Evolutionary conservation across 2,888 invertebrate species (phyloP), one percentile per base, ranked within the genome.

Genomic region (Digitonthophagus gazella): DNA sequence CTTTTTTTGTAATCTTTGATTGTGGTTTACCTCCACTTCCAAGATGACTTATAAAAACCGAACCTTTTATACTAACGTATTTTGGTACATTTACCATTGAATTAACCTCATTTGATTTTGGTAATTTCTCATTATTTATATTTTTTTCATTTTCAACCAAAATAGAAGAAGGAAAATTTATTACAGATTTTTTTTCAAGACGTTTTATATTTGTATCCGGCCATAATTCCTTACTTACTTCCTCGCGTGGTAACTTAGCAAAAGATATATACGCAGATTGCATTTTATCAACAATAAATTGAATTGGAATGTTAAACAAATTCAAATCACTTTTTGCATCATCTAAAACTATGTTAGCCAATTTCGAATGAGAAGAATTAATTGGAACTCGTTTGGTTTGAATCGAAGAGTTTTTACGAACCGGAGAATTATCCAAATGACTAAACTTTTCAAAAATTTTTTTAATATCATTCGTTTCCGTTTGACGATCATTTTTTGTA

Each of bases 301-400:
- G 61, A 16, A 70, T 56, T 58, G 70, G 70, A 66, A 70, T 65
- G 63, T 68, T 68, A 20, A 63, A 70, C 66, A 70, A 44, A 20
- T 22, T 66, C 6, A 70, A 61, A 18, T 70, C 70, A 16, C 58
- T 56, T 28, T 66, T 66, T 64, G 68, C 66, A 54, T 70, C 67
- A n/a, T 70, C 68, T 56, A 70, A 58, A 61, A 70, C 64, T 54
- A 68, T 70, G 18, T 68, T 67, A 55, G 65, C 66, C 16, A 63
- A 56, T 15, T 68, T 65, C 55, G 65, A 28, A 63, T 68, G 65
- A 16, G 55, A 58, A 14, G 68, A 65, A 20, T 57, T 44, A n/a
- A 66, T 64, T 15, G 65, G 65, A 3, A 67, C 54, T 11, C 68
- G 67, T 2, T 67, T 67, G 2, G 70, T 67, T 19, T 70, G 70